Evolutionary conservation across 2,888 invertebrate genomes (phyloP), one percentile per base, ranked within the genome.

Genomic region (Ophion obscuratus): DNA sequence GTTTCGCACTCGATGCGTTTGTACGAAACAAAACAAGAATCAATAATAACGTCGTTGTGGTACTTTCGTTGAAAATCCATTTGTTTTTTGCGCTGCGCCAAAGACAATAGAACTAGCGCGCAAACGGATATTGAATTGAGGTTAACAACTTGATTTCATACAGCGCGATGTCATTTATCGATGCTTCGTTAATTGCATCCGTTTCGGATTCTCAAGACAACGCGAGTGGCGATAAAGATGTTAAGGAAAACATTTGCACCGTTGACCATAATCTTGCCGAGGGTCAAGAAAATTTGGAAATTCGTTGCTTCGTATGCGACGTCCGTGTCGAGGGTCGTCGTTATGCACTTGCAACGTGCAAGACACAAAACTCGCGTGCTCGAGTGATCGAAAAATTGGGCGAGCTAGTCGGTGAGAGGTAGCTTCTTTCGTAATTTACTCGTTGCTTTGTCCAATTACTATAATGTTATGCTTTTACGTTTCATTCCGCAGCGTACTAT

Each of bases 321-420:
- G 90, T 88, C 11, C 88, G 90, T n/a, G 92, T 94, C n/a, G 90
- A 91, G 31, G 94, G 93, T 53, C 91, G 92, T 80, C 92, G 91
- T 86, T 94, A 94, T 80, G 85, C 91, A 3, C 86, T 94, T 64
- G 94, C 94, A 36, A 91, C 92, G 20, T 94, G 94, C 87, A 91
- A 91, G 68, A 93, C 94, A 1, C 94, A 93, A 67, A 91, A 89
- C 68, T 91, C 93, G 4, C 92, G 92, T 83, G 88, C 92, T 79
- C 91, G 91, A 76, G 88, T 94, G 6, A 92, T 94, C 80, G 93
- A 94, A 82, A 94, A 94, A 88, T 89, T 94, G 66, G 94, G 94
- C 70, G 93, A 94, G 87, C 88, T 94, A 10, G 92, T 94, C 57
- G 94, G 94, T 27, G 94, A 94, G 85, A 92, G 92, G 94, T 94